Base-by-base conservation (phyloP, 1,140 invertebrate species). In the Drosophila ficusphila region DNA sequence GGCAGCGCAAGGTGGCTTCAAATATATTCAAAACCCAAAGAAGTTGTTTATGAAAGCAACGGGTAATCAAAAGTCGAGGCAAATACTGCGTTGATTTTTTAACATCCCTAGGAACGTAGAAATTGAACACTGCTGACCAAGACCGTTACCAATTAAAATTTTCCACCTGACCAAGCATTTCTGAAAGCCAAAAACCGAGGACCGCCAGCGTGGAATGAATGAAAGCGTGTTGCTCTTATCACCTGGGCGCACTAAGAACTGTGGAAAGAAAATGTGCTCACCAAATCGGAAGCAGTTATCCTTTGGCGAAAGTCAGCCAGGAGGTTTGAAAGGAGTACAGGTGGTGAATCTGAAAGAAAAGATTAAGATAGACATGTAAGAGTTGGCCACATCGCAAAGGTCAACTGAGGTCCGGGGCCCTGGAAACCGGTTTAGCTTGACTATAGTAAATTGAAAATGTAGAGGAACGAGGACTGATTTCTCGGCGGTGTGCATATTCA, bases 311-410 rank as follows among this genome's bases (percentile, higher is more conserved):
- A 34, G 3, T 2, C n/a, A n/a, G 2, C 33, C 3, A 12, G 33
- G 33, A n/a, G 2, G 12, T 11, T 27, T 16, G 11, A 2, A 14
- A 19, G 3, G 9, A 16, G 31, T 5, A 47, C 21, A 3, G 7
- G 5, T 25, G 2, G 38, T 7, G 9, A 29, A 16, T 18, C 62
- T 49, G 27, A 44, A 52, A 76, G 76, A 68, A 71, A 78, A 76
- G 53, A 76, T 67, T 75, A 54, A 33, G 75, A 79, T 79, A 68
- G 39, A 56, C 52, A 71, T 39, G 58, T 38, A 67, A 51, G 58
- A 44, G 68, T 44, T 21, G n/a, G 53, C 19, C 49, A 8, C n/a
- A 12, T 16, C 16, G 3, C 19, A 76, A 68, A 49, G 62, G 62
- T 52, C 53, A 74, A 11, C 2, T 27, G 11, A 31, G 11, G 39